A percentile compares a stretch with the other conserved stretches of the same genome.
Conservation (phyloP, 2,888 invertebrate species). For the Tyria jacobaeae region DNA sequence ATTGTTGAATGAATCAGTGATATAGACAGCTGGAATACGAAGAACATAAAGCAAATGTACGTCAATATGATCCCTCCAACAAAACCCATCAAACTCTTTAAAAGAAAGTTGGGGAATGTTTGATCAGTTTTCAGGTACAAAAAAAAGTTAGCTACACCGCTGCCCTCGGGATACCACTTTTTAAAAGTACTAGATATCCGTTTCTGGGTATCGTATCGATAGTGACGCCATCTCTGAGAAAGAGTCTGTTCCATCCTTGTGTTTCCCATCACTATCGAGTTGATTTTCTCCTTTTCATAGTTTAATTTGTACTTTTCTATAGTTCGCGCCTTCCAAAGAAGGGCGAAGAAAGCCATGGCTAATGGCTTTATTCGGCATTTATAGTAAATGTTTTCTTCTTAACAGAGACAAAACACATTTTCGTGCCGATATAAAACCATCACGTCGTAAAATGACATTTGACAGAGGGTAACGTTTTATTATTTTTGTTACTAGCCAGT, state of each 20-base stretch:
- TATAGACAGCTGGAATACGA: slow-evolving; percentile 89
- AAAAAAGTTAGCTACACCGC: slow-evolving; percentile 63
- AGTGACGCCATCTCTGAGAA: slow-evolving; percentile 79
- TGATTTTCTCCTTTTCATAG: slow-evolving; percentile 87
- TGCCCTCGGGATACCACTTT: slow-evolving; percentile 73
- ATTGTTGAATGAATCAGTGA: slow-evolving; percentile 87
- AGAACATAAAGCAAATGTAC: slow-evolving; percentile 89
- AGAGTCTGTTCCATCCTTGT: slow-evolving; percentile 75
- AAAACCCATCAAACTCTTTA: slow-evolving; percentile 89
- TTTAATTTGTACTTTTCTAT: slow-evolving; percentile 79
- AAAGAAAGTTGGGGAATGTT: slow-evolving; percentile 84
- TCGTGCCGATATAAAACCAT: slow-evolving; percentile 24
- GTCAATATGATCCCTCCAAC: slow-evolving; percentile 88
- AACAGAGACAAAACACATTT: slow-evolving; percentile 41
- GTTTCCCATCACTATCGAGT: slow-evolving; percentile 79
- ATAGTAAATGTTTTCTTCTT: slow-evolving; percentile 37
- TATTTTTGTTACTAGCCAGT: background rate
- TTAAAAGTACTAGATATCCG: slow-evolving; percentile 71
- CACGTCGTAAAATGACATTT: slow-evolving; percentile 22
- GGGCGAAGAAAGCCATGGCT: slow-evolving; percentile 85
- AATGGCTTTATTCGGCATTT: slow-evolving; percentile 35
- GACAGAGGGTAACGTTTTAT: slow-evolving; percentile 20
- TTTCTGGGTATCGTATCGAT: slow-evolving; percentile 71
- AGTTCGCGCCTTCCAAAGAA: slow-evolving; percentile 84
- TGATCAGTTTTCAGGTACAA: slow-evolving; percentile 78